These are phyloP conservation scores for Chascanopsetta lugubris DNA, from an alignment of 2,113 vertebrate species.

Conservation along the genomic window DNA sequence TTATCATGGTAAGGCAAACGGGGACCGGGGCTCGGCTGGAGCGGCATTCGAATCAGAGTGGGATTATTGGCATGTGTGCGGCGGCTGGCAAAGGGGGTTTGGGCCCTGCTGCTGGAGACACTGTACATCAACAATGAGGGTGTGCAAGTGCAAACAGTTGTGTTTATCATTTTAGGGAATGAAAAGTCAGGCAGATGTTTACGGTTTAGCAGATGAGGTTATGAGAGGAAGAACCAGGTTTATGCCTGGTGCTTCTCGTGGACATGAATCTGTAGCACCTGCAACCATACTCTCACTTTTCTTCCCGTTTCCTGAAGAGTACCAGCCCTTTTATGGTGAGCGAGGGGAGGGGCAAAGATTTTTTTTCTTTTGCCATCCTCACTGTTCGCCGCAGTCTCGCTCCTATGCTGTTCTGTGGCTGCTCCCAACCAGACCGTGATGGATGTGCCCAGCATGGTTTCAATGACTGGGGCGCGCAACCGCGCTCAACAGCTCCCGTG, in stretches of 20 bases:
- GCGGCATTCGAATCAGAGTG: neutral
- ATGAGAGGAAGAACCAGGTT: neutral
- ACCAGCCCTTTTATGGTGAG: no score
- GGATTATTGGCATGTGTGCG: neutral
- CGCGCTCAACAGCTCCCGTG: conserved; percentile 3
- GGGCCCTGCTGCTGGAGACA: neutral
- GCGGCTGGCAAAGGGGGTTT: neutral
- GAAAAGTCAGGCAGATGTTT: neutral
- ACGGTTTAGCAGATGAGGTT: neutral
- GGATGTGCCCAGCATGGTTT: conserved; percentile 1
- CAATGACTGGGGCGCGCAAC: neutral
- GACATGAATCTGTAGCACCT: neutral
- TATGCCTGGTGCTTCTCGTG: neutral
- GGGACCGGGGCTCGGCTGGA: conserved; percentile 3
- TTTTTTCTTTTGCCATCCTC: neutral
- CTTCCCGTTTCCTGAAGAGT: neutral
- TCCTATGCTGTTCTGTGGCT: neutral
- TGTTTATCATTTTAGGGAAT: neutral
- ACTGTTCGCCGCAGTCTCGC: neutral
- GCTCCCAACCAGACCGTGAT: conserved; percentile 3
- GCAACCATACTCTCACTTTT: neutral
- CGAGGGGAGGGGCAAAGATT: neutral
- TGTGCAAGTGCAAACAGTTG: neutral
- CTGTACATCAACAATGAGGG: neutral
- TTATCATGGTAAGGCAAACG: conserved; percentile 14